phyloP scores from a whole-genome alignment of 1,140 invertebrate genomes.

The Hylyphantes graminicola region DNA sequence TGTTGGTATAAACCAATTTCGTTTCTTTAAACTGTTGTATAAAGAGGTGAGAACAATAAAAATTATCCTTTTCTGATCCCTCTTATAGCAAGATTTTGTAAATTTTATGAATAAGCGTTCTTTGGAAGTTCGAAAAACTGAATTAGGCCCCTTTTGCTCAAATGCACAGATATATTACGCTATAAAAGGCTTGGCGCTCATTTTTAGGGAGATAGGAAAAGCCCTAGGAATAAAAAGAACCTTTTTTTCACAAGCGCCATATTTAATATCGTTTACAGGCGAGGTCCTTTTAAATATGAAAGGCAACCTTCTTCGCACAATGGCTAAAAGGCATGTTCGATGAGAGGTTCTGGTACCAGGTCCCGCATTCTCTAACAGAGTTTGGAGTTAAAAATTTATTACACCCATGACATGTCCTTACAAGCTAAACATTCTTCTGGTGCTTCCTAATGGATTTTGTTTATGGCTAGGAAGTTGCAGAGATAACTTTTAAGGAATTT shows the following conservation, averaged over 20 bases:
- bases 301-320: not conserved
- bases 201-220: constrained; percentile 10
- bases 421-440: not conserved
- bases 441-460: no score
- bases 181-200: constrained; percentile 8
- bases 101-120: no score
- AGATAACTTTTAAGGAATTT: not conserved
- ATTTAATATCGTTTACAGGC: constrained; percentile 34
- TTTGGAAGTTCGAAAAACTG: no score
- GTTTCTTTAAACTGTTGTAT: no score
- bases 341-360: not conserved
- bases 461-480: no score
- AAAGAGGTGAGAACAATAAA: no score
- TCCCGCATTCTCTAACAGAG: constrained; percentile 6
- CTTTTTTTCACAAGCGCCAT: not conserved
- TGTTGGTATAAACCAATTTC: no score
- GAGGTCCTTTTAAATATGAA: constrained; percentile 45
- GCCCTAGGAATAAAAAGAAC: not conserved
- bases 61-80: no score
- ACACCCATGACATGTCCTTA: not conserved
- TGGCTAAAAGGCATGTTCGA: not conserved
- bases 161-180: not conserved
- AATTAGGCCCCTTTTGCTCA: not conserved
- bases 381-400: constrained; percentile 8
- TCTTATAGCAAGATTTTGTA: no score